These are phyloP conservation scores for Clarias macrocephalus DNA, from an alignment of 2,113 vertebrate genomes.

Conservation along the genomic window DNA sequence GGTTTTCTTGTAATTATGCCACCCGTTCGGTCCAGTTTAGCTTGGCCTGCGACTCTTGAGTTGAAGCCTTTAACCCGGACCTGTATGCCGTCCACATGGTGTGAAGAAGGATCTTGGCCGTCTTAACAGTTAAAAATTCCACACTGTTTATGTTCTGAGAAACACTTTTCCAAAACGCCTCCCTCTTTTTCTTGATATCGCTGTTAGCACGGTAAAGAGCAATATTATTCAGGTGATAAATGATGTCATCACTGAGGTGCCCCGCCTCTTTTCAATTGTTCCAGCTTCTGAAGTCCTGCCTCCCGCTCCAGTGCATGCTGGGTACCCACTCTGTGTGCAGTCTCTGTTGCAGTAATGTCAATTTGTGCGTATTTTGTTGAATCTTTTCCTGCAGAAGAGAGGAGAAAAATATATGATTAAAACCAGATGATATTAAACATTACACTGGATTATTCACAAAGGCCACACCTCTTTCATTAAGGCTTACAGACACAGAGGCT, in stretches of 20 bases:
- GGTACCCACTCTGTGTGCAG: conserved; percentile 82
- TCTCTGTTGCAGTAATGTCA: conserved; percentile 83
- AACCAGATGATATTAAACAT: neutral
- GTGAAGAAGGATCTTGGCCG: neutral
- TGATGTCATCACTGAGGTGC: conserved; percentile 69
- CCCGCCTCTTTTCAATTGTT: conserved; percentile 71
- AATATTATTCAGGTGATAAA: conserved; percentile 11
- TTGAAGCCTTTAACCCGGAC: neutral
- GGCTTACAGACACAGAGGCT: no score
- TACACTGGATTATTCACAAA: no score
- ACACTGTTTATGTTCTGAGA: neutral
- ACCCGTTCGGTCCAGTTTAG: neutral
- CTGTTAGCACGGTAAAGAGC: neutral
- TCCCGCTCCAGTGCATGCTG: conserved; percentile 82
- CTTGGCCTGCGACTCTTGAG: neutral
- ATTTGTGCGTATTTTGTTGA: conserved; percentile 84
- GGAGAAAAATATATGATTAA: conserved; percentile 23
- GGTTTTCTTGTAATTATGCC: neutral
- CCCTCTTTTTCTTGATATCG: neutral
- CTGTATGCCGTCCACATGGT: neutral
- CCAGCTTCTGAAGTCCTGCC: conserved; percentile 83
- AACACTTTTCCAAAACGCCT: neutral
- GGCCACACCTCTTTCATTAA: no score
- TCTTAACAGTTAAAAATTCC: neutral
- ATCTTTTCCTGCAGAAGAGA: conserved; percentile 70